phyloP scores from a whole-genome alignment of 2,797 vertebrate species.

The Anabacerthia variegaticeps region DNA sequence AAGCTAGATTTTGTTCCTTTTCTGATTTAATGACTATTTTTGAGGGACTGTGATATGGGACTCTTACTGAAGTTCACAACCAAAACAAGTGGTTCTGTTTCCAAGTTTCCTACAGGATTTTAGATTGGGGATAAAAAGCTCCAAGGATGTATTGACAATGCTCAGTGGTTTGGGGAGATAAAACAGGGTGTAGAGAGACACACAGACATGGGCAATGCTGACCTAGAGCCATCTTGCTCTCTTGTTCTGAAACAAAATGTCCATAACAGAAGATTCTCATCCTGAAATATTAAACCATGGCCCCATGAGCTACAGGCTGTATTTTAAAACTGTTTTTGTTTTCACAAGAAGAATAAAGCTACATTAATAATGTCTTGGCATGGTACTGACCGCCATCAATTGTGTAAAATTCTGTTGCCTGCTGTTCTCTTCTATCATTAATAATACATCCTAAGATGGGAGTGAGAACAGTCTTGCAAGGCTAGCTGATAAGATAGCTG shows the following conservation, averaged over 20 bases:
- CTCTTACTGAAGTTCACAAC: not conserved
- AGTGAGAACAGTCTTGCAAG: conserved; percentile 34
- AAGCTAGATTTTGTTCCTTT: not conserved
- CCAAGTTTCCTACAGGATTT: not conserved
- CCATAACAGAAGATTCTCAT: not conserved
- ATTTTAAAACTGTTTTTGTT: conserved; percentile 43
- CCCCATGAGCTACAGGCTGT: not conserved
- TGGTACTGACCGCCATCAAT: conserved; percentile 31
- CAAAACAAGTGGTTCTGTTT: not conserved
- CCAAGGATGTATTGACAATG: not conserved
- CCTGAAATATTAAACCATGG: conserved; percentile 3
- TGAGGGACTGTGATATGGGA: not conserved
- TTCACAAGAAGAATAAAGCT: conserved; percentile 1
- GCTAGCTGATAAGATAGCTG: conserved; percentile 51
- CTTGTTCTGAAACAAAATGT: not conserved
- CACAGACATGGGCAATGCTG: not conserved
- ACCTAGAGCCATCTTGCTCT: not conserved
- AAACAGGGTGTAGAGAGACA: not conserved
- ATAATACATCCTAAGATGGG: conserved; percentile 53
- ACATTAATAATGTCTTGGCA: conserved; percentile 46
- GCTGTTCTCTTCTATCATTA: conserved; percentile 46
- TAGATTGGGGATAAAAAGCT: not conserved
- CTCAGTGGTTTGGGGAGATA: not conserved
- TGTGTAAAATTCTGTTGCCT: conserved; percentile 56
- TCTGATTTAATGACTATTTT: not conserved